Evolutionary conservation across 2,888 invertebrate species (phyloP).

Genomic region (Hydriomena furcata): DNA sequence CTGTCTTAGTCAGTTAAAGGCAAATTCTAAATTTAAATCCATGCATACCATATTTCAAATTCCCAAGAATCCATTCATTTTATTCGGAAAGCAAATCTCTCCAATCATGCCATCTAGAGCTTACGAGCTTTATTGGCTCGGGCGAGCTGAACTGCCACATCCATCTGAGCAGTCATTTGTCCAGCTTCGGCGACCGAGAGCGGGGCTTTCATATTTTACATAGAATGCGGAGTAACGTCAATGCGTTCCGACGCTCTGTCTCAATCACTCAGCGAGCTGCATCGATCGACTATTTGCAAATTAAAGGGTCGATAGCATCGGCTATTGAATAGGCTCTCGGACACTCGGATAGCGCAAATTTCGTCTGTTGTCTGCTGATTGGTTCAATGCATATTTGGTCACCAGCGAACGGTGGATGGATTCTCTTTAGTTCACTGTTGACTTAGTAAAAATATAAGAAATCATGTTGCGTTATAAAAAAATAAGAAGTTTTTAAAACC

Average conservation of each 20-base stretch:
- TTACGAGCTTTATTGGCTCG: slow-evolving; percentile 32
- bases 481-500: too few relatives aligned
- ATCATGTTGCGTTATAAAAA: neutral
- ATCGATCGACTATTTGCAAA: slow-evolving; percentile 73
- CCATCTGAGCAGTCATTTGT: slow-evolving; percentile 51
- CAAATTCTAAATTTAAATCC: slow-evolving; percentile 26
- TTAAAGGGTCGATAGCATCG: slow-evolving; percentile 66
- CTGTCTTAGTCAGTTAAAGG: neutral
- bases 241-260: slow-evolving; percentile 62
- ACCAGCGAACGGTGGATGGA: neutral
- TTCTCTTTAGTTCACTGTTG: neutral
- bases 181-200: slow-evolving; percentile 46
- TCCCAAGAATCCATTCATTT: slow-evolving; percentile 23
- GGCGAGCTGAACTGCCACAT: slow-evolving; percentile 52
- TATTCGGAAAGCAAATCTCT: slow-evolving; percentile 28
- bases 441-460: neutral
- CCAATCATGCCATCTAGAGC: slow-evolving; percentile 30
- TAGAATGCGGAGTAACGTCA: slow-evolving; percentile 76
- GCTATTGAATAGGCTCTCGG: slow-evolving; percentile 26
- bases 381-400: slow-evolving; percentile 12
- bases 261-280: slow-evolving; percentile 72
- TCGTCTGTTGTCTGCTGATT: slow-evolving; percentile 14
- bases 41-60: slow-evolving; percentile 24
- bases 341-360: slow-evolving; percentile 24
- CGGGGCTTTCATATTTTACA: slow-evolving; percentile 79